A percentile compares a stretch with the other conserved stretches of the same genome.
These are phyloP conservation scores for Tupaia tana DNA, from an alignment of 2,113 vertebrate species.

Conservation along the genomic window DNA sequence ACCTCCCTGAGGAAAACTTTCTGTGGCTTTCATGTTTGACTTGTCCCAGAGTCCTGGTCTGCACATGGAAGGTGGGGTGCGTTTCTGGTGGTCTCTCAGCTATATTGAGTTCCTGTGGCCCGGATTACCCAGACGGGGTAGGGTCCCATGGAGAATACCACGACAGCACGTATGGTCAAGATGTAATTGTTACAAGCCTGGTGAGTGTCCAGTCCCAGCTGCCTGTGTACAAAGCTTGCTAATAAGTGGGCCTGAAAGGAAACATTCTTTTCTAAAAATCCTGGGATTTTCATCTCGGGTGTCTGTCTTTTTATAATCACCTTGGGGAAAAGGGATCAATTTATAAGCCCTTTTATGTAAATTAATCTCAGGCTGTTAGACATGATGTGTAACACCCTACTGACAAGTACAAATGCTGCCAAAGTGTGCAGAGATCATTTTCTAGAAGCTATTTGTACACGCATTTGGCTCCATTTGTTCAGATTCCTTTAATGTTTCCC, in stretches of 20 bases:
- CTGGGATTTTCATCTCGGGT: not conserved
- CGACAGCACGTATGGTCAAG: not conserved
- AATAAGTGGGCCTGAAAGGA: not conserved
- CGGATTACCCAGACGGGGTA: not conserved
- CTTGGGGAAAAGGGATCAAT: not conserved
- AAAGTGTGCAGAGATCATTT: fast-evolving
- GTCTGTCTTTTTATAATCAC: not conserved
- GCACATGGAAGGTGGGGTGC: not conserved
- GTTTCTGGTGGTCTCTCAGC: not conserved
- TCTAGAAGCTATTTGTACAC: not conserved
- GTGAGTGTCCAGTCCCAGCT: not conserved
- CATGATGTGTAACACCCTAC: not conserved
- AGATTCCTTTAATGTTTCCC: not conserved
- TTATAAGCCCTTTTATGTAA: not conserved
- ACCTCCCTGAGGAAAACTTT: not conserved
- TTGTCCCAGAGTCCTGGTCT: not conserved
- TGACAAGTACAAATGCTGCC: not conserved
- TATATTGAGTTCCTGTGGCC: not conserved
- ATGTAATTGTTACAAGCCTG: not conserved
- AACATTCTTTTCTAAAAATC: not conserved
- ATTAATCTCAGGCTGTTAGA: not conserved
- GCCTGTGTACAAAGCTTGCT: not conserved
- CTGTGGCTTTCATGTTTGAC: not conserved
- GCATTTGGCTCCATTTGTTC: not conserved
- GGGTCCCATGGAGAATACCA: fast-evolving